A percentile compares a stretch with the other conserved stretches of the same genome.
Evolutionary conservation across 2,797 vertebrate genomes (phyloP).

Genomic region (Platyrinchus mystaceus): DNA sequence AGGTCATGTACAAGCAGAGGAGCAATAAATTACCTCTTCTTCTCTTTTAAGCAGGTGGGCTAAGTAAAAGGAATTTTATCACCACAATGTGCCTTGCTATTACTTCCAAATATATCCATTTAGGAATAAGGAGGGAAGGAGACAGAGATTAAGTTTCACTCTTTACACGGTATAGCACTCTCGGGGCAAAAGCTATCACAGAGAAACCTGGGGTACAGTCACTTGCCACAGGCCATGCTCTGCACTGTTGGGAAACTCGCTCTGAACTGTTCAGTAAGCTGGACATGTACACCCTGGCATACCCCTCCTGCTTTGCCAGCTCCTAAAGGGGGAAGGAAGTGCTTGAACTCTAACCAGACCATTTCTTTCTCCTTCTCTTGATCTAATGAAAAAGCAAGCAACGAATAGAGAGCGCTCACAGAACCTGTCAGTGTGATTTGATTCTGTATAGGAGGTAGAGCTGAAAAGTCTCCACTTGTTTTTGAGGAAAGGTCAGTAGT

Average conservation of each 20-base stretch:
- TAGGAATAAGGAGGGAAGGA: neutral
- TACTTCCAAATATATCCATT: neutral
- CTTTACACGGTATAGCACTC: neutral
- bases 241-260: rapidly evolving
- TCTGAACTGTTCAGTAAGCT: neutral
- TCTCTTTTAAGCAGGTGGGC: neutral
- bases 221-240: neutral
- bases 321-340: neutral
- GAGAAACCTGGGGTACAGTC: neutral
- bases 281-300: rapidly evolving
- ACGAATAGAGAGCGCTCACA: neutral
- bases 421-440: neutral
- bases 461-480: neutral
- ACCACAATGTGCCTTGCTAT: neutral
- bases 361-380: neutral
- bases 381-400: neutral
- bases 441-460: too few species aligned
- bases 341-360: neutral
- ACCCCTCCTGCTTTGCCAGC: neutral
- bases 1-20: neutral
- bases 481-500: neutral
- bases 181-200: neutral
- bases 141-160: neutral
- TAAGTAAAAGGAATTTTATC: neutral
- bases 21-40: neutral